Percentiles rank a stretch among this genome's conserved stretches.
Evolutionary conservation across 35 echinoderm and acorn worm genomes (phyloP).

Genomic region (Ophioderma brevispina): DNA sequence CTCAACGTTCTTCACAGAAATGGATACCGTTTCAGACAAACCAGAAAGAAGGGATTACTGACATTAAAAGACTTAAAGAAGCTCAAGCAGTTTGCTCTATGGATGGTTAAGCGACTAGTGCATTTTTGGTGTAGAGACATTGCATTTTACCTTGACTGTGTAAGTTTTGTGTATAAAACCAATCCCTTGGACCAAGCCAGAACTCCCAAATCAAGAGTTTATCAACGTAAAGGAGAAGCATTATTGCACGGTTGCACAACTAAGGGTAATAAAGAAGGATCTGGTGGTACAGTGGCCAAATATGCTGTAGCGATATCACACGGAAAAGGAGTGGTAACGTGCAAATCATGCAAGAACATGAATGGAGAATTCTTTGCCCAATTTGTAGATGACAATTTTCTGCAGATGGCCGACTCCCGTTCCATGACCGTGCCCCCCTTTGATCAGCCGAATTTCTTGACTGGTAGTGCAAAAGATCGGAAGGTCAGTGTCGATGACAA

Average conservation of each 20-base stretch:
- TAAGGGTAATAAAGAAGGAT: conserved; percentile 16
- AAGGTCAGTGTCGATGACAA: conserved; percentile 7
- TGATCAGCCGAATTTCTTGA: conserved; percentile 14
- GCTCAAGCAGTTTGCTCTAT: conserved; percentile 4
- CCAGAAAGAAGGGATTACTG: conserved; percentile 25
- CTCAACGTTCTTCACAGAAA: neutral
- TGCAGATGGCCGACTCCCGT: conserved; percentile 23
- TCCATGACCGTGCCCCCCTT: conserved; percentile 29
- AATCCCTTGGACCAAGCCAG: conserved; percentile 45
- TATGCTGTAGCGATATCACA: neutral
- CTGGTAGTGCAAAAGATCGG: conserved; percentile 45
- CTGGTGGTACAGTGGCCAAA: neutral
- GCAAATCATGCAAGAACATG: neutral
- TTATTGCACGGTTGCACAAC: conserved; percentile 11
- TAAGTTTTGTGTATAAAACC: conserved; percentile 30
- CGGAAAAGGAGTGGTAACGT: neutral
- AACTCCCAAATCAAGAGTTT: neutral
- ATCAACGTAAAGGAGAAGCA: neutral
- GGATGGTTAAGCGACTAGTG: neutral
- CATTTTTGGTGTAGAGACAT: neutral
- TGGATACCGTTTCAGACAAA: neutral
- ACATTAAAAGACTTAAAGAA: conserved; percentile 9
- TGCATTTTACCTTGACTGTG: conserved; percentile 43
- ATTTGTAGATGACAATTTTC: conserved; percentile 37
- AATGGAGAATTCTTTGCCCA: conserved; percentile 17